Percentiles rank a stretch among this genome's conserved stretches.
Conservation (phyloP, 2,888 invertebrate genomes). For the Heliothis peltigera region DNA sequence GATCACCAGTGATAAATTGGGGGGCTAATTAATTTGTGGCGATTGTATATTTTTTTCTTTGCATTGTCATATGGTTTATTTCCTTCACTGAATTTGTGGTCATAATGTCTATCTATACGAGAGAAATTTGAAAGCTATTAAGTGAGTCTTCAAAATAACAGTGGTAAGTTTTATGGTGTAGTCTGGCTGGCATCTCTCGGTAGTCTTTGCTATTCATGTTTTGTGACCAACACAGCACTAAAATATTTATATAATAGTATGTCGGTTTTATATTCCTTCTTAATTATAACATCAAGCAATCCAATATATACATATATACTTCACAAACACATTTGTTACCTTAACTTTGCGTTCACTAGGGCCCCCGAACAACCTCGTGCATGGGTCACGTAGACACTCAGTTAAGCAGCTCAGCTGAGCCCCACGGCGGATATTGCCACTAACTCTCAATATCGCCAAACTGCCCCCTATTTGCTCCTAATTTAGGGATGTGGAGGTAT, state of each 20-base stretch:
- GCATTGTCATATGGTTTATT: neutral
- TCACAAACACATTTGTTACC: neutral
- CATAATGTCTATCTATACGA: no score
- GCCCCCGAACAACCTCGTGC: neutral
- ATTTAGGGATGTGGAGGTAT: slow-evolving; percentile 15
- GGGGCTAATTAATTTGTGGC: slow-evolving; percentile 9
- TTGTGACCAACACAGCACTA: no score
- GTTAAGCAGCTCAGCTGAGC: slow-evolving; percentile 49
- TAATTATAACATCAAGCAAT: no score
- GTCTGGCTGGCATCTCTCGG: no score
- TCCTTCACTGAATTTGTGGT: neutral
- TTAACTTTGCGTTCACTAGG: neutral
- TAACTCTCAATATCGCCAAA: slow-evolving; percentile 57
- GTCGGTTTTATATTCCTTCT: no score
- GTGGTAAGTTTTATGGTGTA: no score
- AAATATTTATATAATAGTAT: no score
- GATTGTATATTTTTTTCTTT: neutral
- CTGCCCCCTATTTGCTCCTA: neutral
- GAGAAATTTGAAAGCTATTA: no score
- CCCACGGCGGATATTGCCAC: slow-evolving; percentile 73
- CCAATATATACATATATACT: neutral
- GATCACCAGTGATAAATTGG: slow-evolving; percentile 39
- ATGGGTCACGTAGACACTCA: slow-evolving; percentile 36
- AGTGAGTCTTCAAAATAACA: no score
- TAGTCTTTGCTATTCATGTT: no score